These are phyloP conservation scores for Pterostichus madidus DNA, from an alignment of 2,888 invertebrate species.

Conservation along the genomic window DNA sequence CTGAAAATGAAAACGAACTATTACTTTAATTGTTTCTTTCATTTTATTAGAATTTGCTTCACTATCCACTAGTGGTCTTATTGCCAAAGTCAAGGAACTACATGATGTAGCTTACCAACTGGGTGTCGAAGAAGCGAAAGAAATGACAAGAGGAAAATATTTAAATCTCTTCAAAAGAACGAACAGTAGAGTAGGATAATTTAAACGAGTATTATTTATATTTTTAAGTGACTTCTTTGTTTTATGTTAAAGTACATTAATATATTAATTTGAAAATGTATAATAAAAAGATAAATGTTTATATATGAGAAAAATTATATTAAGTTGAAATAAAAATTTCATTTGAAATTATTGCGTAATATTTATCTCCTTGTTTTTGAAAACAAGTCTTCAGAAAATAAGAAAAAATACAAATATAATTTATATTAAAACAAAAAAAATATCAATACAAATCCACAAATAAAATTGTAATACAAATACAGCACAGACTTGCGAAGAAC, in stretches of 20 bases:
- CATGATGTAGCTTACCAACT: slow-evolving; percentile 97
- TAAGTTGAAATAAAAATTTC: slow-evolving; percentile 4
- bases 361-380: background rate
- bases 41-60: slow-evolving; percentile 82
- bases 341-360: slow-evolving; percentile 16
- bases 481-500: slow-evolving; percentile 41
- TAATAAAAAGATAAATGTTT: slow-evolving; percentile 15
- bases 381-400: slow-evolving; percentile 28
- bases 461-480: slow-evolving; percentile 51
- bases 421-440: slow-evolving; percentile 47
- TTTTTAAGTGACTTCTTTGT: background rate
- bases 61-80: slow-evolving; percentile 89
- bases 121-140: slow-evolving; percentile 96
- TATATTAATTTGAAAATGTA: slow-evolving; percentile 22
- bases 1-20: background rate
- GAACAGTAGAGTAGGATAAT: slow-evolving; percentile 72
- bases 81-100: slow-evolving; percentile 95
- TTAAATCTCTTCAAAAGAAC: slow-evolving; percentile 87
- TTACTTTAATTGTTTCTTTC: background rate
- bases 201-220: slow-evolving; percentile 23
- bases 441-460: slow-evolving; percentile 50
- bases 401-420: slow-evolving; percentile 24
- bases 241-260: slow-evolving; percentile 18
- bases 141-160: slow-evolving; percentile 97
- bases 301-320: slow-evolving; percentile 6